Base-by-base conservation (phyloP, 2,113 vertebrate genomes). In the Cyphomyrus plagiostoma region DNA sequence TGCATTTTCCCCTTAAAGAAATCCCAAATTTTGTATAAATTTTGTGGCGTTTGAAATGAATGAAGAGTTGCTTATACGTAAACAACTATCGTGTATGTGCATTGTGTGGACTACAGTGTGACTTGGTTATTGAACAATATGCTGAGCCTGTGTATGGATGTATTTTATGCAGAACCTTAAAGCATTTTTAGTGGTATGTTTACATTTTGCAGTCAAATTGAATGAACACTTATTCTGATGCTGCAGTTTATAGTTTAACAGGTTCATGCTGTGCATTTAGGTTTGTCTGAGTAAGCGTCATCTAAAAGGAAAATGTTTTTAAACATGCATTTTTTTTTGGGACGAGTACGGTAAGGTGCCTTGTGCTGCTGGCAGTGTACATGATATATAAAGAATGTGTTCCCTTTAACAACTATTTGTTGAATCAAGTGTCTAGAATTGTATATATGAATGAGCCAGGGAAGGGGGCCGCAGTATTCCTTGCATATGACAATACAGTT, bases 391-490 rank as follows among this genome's bases (percentile, higher is more conserved):
- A 58, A 85, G 48, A 91, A 19, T 42, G 35, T 42, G 13, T 42
- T 80, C 30, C 74, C 74, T 80, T 80, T 80, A 80, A 80, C 2
- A 35, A 80, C 74, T 35, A 42, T 80, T 80, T 80, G 13, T 35
- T 80, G 74, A 80, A 80, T 42, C 35, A 80, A 80, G 35, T 80
- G 74, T 80, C 35, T 42, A 80, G 35, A 42, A 80, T 42, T 19
- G 74, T 80, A 42, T 80, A 42, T 80, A 90, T 91, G 92, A 89
- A 53, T 95, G 89, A 91, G 96, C 95, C 95, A 95, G 96, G 96
- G 96, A 97, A 96, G 97, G 94, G 94, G 94, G 93, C 96, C 97
- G 97, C 96, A 97, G 96, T 96, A 96, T 96, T 97, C 95, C 96
- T 91, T 97, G 97, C 97, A 97, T 97, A 97, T 96, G 96, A 96